Conservation (phyloP, 2,888 invertebrate genomes). For the Asteroscopus sphinx region DNA sequence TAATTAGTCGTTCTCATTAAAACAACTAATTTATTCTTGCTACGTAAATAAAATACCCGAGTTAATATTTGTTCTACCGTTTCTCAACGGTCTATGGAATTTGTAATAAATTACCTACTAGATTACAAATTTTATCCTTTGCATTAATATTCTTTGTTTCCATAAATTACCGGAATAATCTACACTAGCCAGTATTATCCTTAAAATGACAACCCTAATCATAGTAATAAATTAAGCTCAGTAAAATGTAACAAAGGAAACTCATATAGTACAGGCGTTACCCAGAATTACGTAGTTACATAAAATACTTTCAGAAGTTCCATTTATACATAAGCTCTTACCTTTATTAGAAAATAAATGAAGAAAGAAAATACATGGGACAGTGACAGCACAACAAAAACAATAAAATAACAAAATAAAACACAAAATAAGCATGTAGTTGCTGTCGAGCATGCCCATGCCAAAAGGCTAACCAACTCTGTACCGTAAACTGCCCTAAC, state of each 20-base stretch:
- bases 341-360: too few relatives aligned
- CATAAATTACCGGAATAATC: slow-evolving; percentile 33
- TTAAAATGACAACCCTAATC: slow-evolving; percentile 50
- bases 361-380: too few relatives aligned
- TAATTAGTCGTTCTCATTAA: slow-evolving; percentile 33
- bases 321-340: background rate
- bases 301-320: background rate
- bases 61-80: slow-evolving; percentile 32
- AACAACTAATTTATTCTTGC: slow-evolving; percentile 6
- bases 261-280: slow-evolving; percentile 32
- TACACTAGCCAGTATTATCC: slow-evolving; percentile 21
- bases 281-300: slow-evolving; percentile 14
- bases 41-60: slow-evolving; percentile 24
- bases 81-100: slow-evolving; percentile 22
- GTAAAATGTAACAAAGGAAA: slow-evolving; percentile 46
- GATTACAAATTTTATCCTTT: slow-evolving; percentile 11
- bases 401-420: too few relatives aligned
- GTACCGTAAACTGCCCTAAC: too few relatives aligned
- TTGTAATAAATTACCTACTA: slow-evolving; percentile 27
- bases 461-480: too few relatives aligned
- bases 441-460: too few relatives aligned
- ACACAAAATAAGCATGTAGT: too few relatives aligned
- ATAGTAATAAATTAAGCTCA: slow-evolving; percentile 44
- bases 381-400: too few relatives aligned
- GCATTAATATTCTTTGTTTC: slow-evolving; percentile 26